These are phyloP conservation scores for Benitochromis conjunctus DNA, from an alignment of 2,113 vertebrate species.

Conservation along the genomic window DNA sequence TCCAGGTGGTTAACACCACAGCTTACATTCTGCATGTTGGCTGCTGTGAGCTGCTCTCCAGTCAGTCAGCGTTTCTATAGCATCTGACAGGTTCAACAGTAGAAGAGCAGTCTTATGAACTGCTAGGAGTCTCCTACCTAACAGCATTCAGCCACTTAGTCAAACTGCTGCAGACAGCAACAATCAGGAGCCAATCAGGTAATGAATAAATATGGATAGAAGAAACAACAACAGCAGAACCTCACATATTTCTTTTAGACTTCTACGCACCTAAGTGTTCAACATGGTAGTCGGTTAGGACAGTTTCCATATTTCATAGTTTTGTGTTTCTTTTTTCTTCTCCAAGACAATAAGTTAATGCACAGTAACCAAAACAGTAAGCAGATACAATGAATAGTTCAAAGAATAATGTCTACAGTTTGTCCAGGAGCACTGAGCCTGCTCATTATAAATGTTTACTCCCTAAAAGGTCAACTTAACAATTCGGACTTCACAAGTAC, in stretches of 20 bases:
- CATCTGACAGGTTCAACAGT: conserved; percentile 39
- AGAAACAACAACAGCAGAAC: background rate
- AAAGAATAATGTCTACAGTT: background rate
- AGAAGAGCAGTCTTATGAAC: background rate
- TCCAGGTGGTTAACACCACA: conserved; percentile 60
- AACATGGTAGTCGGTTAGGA: background rate
- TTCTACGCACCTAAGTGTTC: background rate
- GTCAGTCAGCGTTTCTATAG: conserved; percentile 34
- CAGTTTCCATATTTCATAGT: background rate
- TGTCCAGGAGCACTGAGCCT: background rate
- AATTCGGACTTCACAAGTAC: conserved; percentile 35
- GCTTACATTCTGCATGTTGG: conserved; percentile 60
- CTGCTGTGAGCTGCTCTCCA: conserved; percentile 49
- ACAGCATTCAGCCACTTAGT: background rate
- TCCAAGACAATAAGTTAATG: background rate
- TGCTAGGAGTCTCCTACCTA: background rate
- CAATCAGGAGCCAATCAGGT: background rate
- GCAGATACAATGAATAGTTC: background rate
- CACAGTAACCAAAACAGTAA: background rate
- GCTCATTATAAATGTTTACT: conserved; percentile 14
- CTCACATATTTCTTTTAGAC: background rate
- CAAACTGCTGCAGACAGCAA: conserved; percentile 19
- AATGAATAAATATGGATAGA: background rate
- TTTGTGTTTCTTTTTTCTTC: background rate
- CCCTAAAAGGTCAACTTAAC: conserved; percentile 46